Conservation (phyloP, 2,888 invertebrate species). For the Dilophus febrilis region DNA sequence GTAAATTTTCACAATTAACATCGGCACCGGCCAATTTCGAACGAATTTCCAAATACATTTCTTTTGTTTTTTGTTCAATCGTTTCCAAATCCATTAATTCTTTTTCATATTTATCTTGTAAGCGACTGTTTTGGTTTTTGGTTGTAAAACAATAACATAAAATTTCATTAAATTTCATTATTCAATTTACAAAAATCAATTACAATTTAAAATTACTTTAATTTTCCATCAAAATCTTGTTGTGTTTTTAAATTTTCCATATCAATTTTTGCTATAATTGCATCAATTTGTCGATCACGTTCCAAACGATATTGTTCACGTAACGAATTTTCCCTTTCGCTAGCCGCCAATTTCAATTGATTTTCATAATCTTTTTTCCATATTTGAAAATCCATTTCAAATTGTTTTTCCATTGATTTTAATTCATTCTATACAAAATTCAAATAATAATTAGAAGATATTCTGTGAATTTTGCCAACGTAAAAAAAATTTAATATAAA, state of each 20-base stretch:
- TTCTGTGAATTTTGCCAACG: neutral
- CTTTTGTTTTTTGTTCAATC: slow-evolving; percentile 46
- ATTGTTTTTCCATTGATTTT: slow-evolving; percentile 36
- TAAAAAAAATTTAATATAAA: too few relatives aligned
- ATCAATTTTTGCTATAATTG: slow-evolving; percentile 27
- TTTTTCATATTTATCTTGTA: slow-evolving; percentile 58
- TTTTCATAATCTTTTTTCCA: slow-evolving; percentile 41
- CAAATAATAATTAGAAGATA: slow-evolving; percentile 1
- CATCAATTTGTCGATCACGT: slow-evolving; percentile 61
- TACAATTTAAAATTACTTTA: slow-evolving; percentile 18
- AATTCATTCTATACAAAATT: slow-evolving; percentile 35
- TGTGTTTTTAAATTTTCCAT: slow-evolving; percentile 23
- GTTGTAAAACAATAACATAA: neutral
- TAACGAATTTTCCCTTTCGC: slow-evolving; percentile 49
- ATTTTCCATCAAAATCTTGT: slow-evolving; percentile 26
- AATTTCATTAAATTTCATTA: neutral
- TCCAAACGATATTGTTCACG: slow-evolving; percentile 52
- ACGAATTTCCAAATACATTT: slow-evolving; percentile 48
- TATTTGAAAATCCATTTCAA: slow-evolving; percentile 40
- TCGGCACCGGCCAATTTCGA: slow-evolving; percentile 47
- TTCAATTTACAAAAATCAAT: too few relatives aligned
- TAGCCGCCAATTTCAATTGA: slow-evolving; percentile 31
- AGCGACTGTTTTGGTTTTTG: slow-evolving; percentile 36
- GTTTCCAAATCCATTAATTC: slow-evolving; percentile 50
- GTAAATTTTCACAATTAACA: slow-evolving; percentile 36